phyloP scores from a whole-genome alignment of 2,888 invertebrate species.

The Achlya flavicornis region DNA sequence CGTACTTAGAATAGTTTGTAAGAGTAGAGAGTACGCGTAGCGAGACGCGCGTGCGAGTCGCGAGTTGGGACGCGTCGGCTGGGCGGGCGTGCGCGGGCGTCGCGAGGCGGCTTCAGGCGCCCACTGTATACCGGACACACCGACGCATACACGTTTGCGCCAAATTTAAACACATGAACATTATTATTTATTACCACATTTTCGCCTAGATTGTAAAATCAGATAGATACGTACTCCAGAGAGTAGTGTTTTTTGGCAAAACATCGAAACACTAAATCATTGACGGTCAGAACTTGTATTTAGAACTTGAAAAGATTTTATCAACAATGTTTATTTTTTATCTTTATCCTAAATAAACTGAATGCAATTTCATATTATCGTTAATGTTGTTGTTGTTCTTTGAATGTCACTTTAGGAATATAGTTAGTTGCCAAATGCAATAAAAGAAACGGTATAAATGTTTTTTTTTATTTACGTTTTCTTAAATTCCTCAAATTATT shows the following conservation, averaged over 20 bases:
- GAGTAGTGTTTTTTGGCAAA: constrained; percentile 63
- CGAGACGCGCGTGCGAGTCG: constrained; percentile 19
- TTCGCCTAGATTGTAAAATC: constrained; percentile 65
- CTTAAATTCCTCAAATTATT: too few species aligned
- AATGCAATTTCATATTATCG: background rate
- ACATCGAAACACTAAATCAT: constrained; percentile 43
- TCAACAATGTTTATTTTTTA: constrained; percentile 11
- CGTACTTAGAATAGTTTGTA: constrained; percentile 14
- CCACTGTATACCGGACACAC: constrained; percentile 47
- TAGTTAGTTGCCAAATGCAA: background rate
- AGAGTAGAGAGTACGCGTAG: constrained; percentile 15
- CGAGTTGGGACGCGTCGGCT: constrained; percentile 17
- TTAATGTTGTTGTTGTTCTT: background rate
- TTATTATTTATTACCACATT: constrained; percentile 76
- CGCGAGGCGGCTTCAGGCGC: constrained; percentile 43
- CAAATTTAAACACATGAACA: constrained; percentile 60
- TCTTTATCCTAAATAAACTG: background rate
- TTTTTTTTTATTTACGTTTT: background rate
- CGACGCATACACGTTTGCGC: constrained; percentile 42
- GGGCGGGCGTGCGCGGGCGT: constrained; percentile 33
- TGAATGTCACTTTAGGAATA: background rate
- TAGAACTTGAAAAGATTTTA: constrained; percentile 25
- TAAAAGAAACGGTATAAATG: background rate
- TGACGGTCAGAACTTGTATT: constrained; percentile 30
- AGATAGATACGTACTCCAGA: constrained; percentile 47